Conservation (phyloP, 2,888 invertebrate species). For the Gari tellinella region DNA sequence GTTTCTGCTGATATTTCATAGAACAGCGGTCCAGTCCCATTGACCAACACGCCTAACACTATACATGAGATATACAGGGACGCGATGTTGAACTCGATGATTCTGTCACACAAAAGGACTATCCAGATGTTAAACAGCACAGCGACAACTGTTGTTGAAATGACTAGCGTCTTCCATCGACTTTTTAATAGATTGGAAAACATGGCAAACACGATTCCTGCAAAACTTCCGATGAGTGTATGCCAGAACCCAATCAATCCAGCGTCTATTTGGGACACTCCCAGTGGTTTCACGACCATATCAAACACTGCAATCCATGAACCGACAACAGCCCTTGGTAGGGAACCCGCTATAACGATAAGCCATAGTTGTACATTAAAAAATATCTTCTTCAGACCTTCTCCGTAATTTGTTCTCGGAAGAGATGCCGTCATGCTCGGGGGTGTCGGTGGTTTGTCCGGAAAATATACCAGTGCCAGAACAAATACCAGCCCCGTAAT, state of each 20-base stretch:
- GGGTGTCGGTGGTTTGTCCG: constrained; percentile 72
- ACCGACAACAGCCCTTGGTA: constrained; percentile 26
- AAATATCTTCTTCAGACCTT: constrained; percentile 33
- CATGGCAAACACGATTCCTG: constrained; percentile 35
- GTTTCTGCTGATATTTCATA: constrained; percentile 45
- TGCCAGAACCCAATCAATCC: constrained; percentile 56
- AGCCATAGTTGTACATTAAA: constrained; percentile 46
- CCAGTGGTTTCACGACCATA: constrained; percentile 41
- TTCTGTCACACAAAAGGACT: constrained; percentile 22
- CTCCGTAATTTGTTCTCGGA: constrained; percentile 63
- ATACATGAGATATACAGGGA: constrained; percentile 41
- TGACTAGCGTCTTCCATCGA: constrained; percentile 31
- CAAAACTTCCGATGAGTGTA: constrained; percentile 36
- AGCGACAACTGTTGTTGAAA: constrained; percentile 16
- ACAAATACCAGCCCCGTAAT: constrained; percentile 39
- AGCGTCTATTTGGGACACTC: constrained; percentile 43
- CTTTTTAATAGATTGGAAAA: constrained; percentile 41
- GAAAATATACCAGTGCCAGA: constrained; percentile 73
- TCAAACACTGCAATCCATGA: constrained; percentile 45
- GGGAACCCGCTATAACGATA: constrained; percentile 20
- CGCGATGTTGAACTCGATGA: constrained; percentile 19
- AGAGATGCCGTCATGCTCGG: constrained; percentile 73
- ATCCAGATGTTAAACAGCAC: constrained; percentile 34
- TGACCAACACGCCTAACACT: constrained; percentile 40
- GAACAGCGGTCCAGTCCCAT: constrained; percentile 44